phyloP scores from a whole-genome alignment of 1,140 invertebrate genomes.

The Pantala flavescens region DNA sequence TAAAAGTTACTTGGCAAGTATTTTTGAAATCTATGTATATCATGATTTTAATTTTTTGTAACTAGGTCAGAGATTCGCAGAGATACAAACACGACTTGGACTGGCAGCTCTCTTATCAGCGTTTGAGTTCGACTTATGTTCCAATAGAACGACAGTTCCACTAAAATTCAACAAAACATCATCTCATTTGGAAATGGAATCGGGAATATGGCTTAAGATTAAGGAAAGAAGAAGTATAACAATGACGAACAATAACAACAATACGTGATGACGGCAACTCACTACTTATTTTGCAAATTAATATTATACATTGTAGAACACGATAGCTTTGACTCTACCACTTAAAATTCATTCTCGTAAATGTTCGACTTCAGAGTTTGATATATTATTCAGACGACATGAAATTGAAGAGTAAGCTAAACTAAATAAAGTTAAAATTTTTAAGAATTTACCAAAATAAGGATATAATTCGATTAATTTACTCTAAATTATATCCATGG shows the following conservation, averaged over 20 bases:
- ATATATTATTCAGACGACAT: too few relatives aligned
- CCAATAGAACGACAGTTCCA: neutral
- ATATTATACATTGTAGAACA: too few relatives aligned
- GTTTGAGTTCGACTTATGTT: conserved; percentile 14
- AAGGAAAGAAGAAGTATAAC: neutral
- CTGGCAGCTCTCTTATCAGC: neutral
- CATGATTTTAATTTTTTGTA: neutral
- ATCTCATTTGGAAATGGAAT: neutral
- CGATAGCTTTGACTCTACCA: too few relatives aligned
- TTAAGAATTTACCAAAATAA: too few relatives aligned
- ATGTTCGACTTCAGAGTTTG: too few relatives aligned
- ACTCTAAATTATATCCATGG: too few relatives aligned
- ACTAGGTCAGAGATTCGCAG: conserved; percentile 15
- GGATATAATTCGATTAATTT: too few relatives aligned
- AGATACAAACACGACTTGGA: conserved; percentile 12
- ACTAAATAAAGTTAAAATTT: too few relatives aligned
- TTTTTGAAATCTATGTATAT: neutral
- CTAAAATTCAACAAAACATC: neutral
- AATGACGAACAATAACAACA: neutral
- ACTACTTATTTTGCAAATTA: too few relatives aligned
- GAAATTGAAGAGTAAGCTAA: too few relatives aligned
- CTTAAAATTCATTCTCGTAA: too few relatives aligned
- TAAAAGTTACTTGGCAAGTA: neutral
- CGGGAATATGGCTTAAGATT: neutral
- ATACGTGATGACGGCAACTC: too few relatives aligned